A percentile compares a stretch with the other conserved stretches of the same genome.
phyloP scores from a whole-genome alignment of 1,140 invertebrate genomes.

The Drosophila erecta region DNA sequence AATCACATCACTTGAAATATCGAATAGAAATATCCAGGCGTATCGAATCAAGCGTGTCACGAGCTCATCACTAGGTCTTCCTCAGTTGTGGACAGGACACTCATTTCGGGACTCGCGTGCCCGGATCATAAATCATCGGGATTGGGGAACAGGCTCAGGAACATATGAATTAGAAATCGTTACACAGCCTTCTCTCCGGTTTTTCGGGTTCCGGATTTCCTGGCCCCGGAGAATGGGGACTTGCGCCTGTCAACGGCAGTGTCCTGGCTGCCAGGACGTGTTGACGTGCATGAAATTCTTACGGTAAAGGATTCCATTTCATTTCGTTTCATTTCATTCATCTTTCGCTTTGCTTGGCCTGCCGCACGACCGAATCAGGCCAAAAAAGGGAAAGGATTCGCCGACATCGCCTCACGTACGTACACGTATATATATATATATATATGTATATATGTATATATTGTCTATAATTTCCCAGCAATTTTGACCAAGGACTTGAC shows the following conservation, averaged over 20 bases:
- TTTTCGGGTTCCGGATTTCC: slow-evolving; percentile 27
- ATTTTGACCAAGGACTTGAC: slow-evolving; percentile 32
- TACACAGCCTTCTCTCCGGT: slow-evolving; percentile 39
- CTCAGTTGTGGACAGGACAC: slow-evolving; percentile 40
- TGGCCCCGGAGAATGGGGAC: slow-evolving; percentile 2
- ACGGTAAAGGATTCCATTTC: slow-evolving; percentile 79
- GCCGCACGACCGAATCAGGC: slow-evolving; percentile 67
- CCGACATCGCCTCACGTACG: slow-evolving; percentile 56
- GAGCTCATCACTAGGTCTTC: neutral
- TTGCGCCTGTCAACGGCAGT: slow-evolving; percentile 62
- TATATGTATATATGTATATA: slow-evolving; percentile 12
- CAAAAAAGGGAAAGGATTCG: slow-evolving; percentile 37
- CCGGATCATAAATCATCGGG: slow-evolving; percentile 73
- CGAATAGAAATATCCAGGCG: neutral
- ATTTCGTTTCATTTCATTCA: slow-evolving; percentile 46
- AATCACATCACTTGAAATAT: too few species aligned
- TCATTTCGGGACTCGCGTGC: slow-evolving; percentile 73
- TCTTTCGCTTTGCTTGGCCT: slow-evolving; percentile 49
- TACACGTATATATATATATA: slow-evolving; percentile 24
- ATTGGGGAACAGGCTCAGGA: slow-evolving; percentile 35
- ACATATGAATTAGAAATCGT: slow-evolving; percentile 83
- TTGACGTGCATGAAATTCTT: slow-evolving; percentile 82
- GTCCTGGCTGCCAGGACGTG: slow-evolving; percentile 65
- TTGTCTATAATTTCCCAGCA: slow-evolving; percentile 59
- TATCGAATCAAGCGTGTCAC: slow-evolving; percentile 10